Conservation (phyloP, 2,888 invertebrate genomes). For the Dascillus cervinus region DNA sequence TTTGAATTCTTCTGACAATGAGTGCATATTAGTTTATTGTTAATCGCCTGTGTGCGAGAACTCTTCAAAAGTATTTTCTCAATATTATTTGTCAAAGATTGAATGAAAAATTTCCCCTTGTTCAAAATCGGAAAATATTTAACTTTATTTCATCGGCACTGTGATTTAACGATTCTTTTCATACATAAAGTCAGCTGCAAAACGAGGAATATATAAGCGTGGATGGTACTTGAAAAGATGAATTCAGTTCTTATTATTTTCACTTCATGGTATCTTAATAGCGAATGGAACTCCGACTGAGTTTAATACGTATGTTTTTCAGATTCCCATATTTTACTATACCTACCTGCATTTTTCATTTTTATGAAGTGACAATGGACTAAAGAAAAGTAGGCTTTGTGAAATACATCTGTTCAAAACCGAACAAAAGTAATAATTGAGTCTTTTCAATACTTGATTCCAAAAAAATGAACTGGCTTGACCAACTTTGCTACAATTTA, state of each 20-base stretch:
- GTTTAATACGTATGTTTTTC: slow-evolving; percentile 14
- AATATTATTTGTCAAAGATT: too few species aligned
- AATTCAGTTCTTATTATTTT: slow-evolving; percentile 16
- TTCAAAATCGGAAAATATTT: too few species aligned
- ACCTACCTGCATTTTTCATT: slow-evolving; percentile 18
- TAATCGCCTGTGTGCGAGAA: too few species aligned
- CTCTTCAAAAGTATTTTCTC: too few species aligned
- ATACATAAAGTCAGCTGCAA: slow-evolving; percentile 15
- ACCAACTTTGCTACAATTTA: too few species aligned
- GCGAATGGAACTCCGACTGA: slow-evolving; percentile 12
- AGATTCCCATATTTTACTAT: slow-evolving; percentile 17
- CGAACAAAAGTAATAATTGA: slow-evolving; percentile 32
- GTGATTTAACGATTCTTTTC: slow-evolving; percentile 20
- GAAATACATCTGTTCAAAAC: slow-evolving; percentile 28
- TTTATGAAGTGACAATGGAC: slow-evolving; percentile 24
- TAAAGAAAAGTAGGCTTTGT: slow-evolving; percentile 28
- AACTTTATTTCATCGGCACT: not conserved
- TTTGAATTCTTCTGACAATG: too few species aligned
- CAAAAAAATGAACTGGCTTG: slow-evolving; percentile 33
- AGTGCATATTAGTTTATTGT: too few species aligned
- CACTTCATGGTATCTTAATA: slow-evolving; percentile 17
- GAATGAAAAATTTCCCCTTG: too few species aligned
- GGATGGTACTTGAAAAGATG: slow-evolving; percentile 13
- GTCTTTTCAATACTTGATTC: slow-evolving; percentile 27
- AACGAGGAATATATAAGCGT: slow-evolving; percentile 12